Conservation (phyloP, 2,113 vertebrate genomes). For the Danionella cerebrum region DNA sequence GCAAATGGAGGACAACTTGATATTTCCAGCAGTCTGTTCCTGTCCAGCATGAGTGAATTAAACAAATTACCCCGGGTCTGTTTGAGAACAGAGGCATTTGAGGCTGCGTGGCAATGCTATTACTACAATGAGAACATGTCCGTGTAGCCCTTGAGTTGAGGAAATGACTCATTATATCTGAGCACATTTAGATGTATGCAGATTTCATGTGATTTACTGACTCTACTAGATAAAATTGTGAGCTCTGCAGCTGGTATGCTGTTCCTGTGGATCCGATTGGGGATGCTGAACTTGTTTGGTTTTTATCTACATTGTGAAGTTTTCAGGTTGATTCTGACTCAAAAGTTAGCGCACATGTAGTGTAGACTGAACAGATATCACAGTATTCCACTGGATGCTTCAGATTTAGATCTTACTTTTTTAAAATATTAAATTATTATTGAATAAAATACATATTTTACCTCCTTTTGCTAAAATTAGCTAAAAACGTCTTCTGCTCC, state of each 20-base stretch:
- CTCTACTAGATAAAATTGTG: constrained; percentile 49
- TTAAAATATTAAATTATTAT: too few relatives aligned
- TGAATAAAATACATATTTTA: too few relatives aligned
- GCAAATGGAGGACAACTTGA: constrained; percentile 29
- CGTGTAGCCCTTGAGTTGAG: constrained; percentile 58
- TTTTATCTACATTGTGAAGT: too few relatives aligned
- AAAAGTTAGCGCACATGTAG: too few relatives aligned
- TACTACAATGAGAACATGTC: constrained; percentile 55
- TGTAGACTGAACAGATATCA: too few relatives aligned
- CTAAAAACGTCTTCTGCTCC: too few relatives aligned
- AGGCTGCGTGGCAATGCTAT: constrained; percentile 56
- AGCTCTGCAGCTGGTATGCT: neutral
- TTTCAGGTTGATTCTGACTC: too few relatives aligned
- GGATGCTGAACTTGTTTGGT: too few relatives aligned
- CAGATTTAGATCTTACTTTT: too few relatives aligned
- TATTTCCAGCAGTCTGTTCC: constrained; percentile 24
- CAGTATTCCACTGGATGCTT: too few relatives aligned
- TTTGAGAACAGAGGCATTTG: constrained; percentile 47
- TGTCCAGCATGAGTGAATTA: constrained; percentile 57
- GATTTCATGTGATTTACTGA: constrained; percentile 50
- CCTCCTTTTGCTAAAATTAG: too few relatives aligned
- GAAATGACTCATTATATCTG: constrained; percentile 61
- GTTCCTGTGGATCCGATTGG: too few relatives aligned
- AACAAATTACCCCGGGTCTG: constrained; percentile 57
- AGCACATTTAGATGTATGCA: constrained; percentile 48